These are phyloP conservation scores for Saimiri boliviensis DNA, from an alignment of 2,113 vertebrate species.

Conservation along the genomic window DNA sequence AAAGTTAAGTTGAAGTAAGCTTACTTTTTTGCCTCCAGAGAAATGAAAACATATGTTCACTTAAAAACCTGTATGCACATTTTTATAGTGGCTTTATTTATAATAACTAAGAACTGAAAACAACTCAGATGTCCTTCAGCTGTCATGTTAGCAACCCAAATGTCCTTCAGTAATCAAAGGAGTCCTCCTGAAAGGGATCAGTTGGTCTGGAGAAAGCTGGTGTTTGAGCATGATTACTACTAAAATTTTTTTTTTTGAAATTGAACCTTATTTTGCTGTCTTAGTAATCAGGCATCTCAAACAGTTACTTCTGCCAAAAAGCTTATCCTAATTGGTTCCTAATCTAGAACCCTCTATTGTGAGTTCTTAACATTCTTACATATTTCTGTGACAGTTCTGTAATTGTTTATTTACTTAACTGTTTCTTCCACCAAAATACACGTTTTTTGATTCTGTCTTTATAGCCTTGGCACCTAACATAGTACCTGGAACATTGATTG, in stretches of 20 bases:
- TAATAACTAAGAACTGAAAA: not conserved
- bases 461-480: not conserved
- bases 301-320: not conserved
- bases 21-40: not conserved
- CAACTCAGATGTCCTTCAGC: not conserved
- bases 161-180: not conserved
- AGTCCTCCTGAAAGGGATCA: not conserved
- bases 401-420: constrained; percentile 36
- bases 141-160: not conserved
- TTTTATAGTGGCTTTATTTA: constrained; percentile 29
- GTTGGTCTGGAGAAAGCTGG: constrained; percentile 12
- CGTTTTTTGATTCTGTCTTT: constrained; percentile 33
- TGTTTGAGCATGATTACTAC: not conserved
- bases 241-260: not conserved
- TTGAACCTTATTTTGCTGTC: not conserved
- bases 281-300: not conserved
- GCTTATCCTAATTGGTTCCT: constrained; percentile 18
- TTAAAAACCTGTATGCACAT: not conserved
- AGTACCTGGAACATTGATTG: not conserved
- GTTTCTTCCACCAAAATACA: not conserved
- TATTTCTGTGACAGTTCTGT: not conserved
- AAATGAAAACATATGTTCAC: not conserved
- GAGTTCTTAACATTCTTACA: not conserved
- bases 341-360: not conserved
- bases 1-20: not conserved